Percentiles rank a stretch among this genome's conserved stretches.
Conservation (phyloP, 2,113 vertebrate genomes). For the Puma concolor region DNA sequence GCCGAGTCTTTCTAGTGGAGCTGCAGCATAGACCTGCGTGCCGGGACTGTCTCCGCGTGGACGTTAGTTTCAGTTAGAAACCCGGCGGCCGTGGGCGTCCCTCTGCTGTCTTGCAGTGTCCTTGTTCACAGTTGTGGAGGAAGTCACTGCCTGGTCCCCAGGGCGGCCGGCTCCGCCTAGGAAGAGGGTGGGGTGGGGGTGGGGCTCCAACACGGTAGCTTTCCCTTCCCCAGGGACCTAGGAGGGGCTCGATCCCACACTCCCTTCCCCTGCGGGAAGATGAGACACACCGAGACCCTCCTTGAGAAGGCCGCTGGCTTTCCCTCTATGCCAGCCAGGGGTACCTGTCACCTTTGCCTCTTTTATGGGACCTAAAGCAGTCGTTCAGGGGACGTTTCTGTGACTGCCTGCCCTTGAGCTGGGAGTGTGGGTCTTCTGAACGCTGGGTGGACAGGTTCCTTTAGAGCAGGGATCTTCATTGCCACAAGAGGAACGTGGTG, state of each 20-base stretch:
- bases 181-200: not conserved
- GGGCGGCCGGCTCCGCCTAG: not conserved
- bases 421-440: not conserved
- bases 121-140: not conserved
- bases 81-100: fast-evolving
- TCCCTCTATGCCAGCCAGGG: fast-evolving
- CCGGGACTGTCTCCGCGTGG: fast-evolving
- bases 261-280: too few relatives aligned
- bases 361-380: not conserved
- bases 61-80: fast-evolving
- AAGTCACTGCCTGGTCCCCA: not conserved
- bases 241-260: not conserved
- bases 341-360: fast-evolving
- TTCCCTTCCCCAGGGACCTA: not conserved
- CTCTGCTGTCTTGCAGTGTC: fast-evolving
- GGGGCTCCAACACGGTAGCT: not conserved
- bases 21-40: fast-evolving
- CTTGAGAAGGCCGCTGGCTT: not conserved
- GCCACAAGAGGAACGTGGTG: not conserved
- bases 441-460: not conserved
- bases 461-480: not conserved
- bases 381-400: too few relatives aligned
- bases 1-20: not conserved
- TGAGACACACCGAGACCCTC: not conserved
- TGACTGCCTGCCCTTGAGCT: not conserved